A percentile compares a stretch with the other conserved stretches of the same genome.
Evolutionary conservation across 2,113 vertebrate species (phyloP).

Genomic region (Nibea coibor): DNA sequence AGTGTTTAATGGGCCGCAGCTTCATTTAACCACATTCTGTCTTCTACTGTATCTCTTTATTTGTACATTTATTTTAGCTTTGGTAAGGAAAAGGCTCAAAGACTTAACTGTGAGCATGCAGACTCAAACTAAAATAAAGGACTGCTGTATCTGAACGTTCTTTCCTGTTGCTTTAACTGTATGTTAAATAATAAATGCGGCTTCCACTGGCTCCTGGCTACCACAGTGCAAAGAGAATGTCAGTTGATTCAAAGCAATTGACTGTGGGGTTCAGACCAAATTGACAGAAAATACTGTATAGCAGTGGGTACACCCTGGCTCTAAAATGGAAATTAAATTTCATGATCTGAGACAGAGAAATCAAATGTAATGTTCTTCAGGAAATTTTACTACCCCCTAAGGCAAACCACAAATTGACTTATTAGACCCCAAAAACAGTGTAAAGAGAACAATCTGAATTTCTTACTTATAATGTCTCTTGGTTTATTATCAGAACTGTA

Average conservation of each 20-base stretch:
- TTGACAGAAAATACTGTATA: slow-evolving; percentile 33
- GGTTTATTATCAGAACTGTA: background rate
- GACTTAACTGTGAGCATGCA: background rate
- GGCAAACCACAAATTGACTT: slow-evolving; percentile 34
- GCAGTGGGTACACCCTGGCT: slow-evolving; percentile 7
- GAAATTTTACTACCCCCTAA: slow-evolving; percentile 20
- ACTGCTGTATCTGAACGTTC: background rate
- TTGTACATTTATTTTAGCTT: background rate
- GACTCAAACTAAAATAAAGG: background rate
- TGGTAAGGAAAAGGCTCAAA: background rate
- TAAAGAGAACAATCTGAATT: slow-evolving; percentile 1
- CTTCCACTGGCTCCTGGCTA: background rate
- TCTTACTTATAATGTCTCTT: background rate
- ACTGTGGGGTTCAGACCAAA: slow-evolving; percentile 30
- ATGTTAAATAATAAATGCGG: slow-evolving; percentile 8
- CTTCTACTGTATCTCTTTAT: background rate
- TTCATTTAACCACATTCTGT: background rate
- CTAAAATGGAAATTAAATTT: slow-evolving; percentile 43
- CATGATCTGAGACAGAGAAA: slow-evolving; percentile 36
- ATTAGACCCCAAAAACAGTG: slow-evolving; percentile 19
- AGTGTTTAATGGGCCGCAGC: background rate
- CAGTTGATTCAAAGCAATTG: slow-evolving; percentile 26
- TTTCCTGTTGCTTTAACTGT: slow-evolving; percentile 16
- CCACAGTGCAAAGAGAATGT: slow-evolving; percentile 5
- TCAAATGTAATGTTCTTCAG: slow-evolving; percentile 29